These are phyloP conservation scores for Sitta carolinensis DNA, from an alignment of 2,797 vertebrate species.

Conservation along the genomic window DNA sequence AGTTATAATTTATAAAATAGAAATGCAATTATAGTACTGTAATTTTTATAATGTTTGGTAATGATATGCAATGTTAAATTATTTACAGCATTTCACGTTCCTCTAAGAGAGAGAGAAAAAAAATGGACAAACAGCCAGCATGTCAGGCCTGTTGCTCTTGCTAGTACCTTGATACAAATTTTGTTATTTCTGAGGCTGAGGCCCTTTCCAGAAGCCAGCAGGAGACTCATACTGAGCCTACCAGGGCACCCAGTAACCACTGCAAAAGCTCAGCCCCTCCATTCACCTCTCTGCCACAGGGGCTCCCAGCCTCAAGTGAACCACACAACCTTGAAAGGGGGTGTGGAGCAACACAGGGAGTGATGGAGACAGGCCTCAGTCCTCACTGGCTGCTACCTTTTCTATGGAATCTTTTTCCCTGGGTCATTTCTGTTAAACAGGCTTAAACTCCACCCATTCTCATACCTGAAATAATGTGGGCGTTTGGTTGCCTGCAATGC, in stretches of 20 bases:
- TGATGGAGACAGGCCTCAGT: background rate
- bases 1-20: background rate
- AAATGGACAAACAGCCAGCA: background rate
- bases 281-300: background rate
- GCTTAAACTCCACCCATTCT: background rate
- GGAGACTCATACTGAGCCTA: background rate
- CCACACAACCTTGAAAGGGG: background rate
- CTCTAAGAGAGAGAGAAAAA: background rate
- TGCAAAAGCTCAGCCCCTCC: background rate
- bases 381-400: background rate
- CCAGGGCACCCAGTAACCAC: background rate
- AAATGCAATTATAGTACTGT: background rate
- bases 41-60: background rate
- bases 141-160: background rate
- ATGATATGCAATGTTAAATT: background rate
- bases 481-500: background rate
- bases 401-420: background rate
- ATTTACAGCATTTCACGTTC: background rate
- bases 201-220: background rate
- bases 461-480: background rate
- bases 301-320: background rate
- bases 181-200: background rate
- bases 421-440: background rate
- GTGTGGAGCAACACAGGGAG: background rate
- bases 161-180: background rate